Evolutionary conservation across 2,888 invertebrate genomes (phyloP), one percentile per base, ranked within the genome.

Genomic region (Theristus sp.): DNA sequence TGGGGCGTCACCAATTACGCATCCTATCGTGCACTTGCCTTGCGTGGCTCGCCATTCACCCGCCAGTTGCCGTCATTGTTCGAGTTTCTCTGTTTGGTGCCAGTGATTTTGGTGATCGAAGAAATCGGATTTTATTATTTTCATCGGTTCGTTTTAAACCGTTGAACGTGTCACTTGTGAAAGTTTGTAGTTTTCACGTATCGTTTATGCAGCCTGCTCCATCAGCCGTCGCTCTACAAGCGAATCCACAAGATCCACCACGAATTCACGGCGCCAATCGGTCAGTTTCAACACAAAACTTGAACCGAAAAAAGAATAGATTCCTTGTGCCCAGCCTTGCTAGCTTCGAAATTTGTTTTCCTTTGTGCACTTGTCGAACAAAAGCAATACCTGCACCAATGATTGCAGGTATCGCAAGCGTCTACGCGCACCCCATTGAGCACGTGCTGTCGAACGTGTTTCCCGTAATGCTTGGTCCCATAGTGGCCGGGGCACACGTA

Each of bases 191-290:
- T n/a, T n/a, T 13, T 38, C 17, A 38, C 38, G 38, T 57, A 47
- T 24, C 30, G 20, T 38, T 62, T 10, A 74, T 75, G 17, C 74
- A 84, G 84, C 70, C 74, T 86, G 64, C 78, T 87, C 31, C 87
- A 88, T 70, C 82, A 82, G 68, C 82, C 83, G 63, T 77, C 79
- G 65, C 75, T 88, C 60, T 88, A 87, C 77, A 85, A 84, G 70
- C 80, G 82, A 70, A 84, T 88, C 67, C 88, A 88, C 76, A 88
- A 88, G 74, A 81, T 83, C 67, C 88, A 88, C 73, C 88, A 88
- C 69, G 86, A 88, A 74, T 88, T 87, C 87, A 86, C 85, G 1
- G 84, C 87, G 0, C 87, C 88, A 0, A 83, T 88, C 59, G 84
- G 87, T 67, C 56, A 62, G 62, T 64, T 47, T n/a, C n/a, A n/a